Evolutionary conservation across 92 coral and sea anemone species (phyloP), one percentile per base, ranked within the genome.

Genomic region (Phenganax marumi): DNA sequence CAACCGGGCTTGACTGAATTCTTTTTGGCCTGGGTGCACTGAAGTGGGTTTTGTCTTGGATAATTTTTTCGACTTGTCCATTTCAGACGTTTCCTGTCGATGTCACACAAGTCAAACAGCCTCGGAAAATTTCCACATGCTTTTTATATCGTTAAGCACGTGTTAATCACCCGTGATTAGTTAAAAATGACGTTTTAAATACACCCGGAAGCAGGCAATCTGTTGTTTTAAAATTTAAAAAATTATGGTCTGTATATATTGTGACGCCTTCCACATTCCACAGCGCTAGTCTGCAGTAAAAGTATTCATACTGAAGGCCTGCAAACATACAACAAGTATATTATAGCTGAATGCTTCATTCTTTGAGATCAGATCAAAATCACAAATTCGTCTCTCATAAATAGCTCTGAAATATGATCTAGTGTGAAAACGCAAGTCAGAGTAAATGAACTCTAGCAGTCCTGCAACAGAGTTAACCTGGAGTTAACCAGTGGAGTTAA

Each of bases 11-110:
- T 61, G 77, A 22, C 76, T 55, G 61, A 87, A 87, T 53, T 56
- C 75, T 52, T 14, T 57, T 73, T 87, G 77, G 10, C 84, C 88
- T 10, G 88, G 79, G 11, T n/a, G 78, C 58, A 50, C 49, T 49
- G 60, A 73, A 68, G 47, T 24, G 1, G 73, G 19, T 68, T 68
- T 68, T 11, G 73, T 68, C 50, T 68, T 18, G 14, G 39, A 10
- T 11, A 24, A 63, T 9, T 18, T 25, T 26, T 43, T 43, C 43
- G 47, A 16, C 26, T 58, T 58, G 22, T 58, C 65, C 65, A 58
- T 58, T 58, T 58, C 0, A 16, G 65, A 7, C n/a, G 0, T n/a
- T n/a, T n/a, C n/a, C 21, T 58, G 8, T 7, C 65, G 23, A 21
- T 18, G 5, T 16, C 16, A 58, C 0, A 33, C 16, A 1, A 58